Percentiles rank a stretch among this genome's conserved stretches.
Conservation (phyloP, 2,888 invertebrate species). For the Drepanosiphum platanoidis region DNA sequence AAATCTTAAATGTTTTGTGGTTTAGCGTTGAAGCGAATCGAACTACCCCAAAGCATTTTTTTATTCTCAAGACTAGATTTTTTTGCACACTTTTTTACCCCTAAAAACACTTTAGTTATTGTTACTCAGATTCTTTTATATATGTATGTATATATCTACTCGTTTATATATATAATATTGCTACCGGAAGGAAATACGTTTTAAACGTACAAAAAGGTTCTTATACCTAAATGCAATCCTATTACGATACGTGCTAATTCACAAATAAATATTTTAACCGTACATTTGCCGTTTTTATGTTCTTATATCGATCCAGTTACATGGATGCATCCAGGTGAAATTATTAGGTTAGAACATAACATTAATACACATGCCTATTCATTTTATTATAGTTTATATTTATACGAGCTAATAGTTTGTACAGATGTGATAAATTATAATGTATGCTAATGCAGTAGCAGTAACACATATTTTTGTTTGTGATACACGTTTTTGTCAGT, state of each 20-base stretch:
- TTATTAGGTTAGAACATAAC: background rate
- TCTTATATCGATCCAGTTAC: background rate
- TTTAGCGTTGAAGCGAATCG: constrained; percentile 62
- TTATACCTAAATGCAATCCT: constrained; percentile 44
- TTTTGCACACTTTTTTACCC: constrained; percentile 54
- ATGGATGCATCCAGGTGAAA: background rate
- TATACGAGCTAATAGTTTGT: too few species aligned
- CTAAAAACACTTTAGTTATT: constrained; percentile 56
- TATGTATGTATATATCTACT: background rate
- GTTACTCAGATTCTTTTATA: constrained; percentile 51
- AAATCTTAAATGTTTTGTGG: constrained; percentile 57
- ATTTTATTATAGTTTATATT: too few species aligned
- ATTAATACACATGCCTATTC: too few species aligned
- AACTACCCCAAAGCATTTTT: constrained; percentile 51
- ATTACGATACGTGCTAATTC: constrained; percentile 51
- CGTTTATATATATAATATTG: constrained; percentile 6
- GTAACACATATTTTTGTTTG: too few species aligned
- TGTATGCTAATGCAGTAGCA: too few species aligned
- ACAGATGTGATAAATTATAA: too few species aligned
- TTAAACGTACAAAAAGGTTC: constrained; percentile 48
- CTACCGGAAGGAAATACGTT: constrained; percentile 59
- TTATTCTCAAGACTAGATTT: constrained; percentile 33
- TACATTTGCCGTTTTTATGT: background rate
- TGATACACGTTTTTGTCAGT: too few species aligned
- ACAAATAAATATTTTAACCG: constrained; percentile 10